Percentiles rank a stretch among this genome's conserved stretches.
phyloP scores from a whole-genome alignment of 2,113 vertebrate genomes.

The Solea solea region DNA sequence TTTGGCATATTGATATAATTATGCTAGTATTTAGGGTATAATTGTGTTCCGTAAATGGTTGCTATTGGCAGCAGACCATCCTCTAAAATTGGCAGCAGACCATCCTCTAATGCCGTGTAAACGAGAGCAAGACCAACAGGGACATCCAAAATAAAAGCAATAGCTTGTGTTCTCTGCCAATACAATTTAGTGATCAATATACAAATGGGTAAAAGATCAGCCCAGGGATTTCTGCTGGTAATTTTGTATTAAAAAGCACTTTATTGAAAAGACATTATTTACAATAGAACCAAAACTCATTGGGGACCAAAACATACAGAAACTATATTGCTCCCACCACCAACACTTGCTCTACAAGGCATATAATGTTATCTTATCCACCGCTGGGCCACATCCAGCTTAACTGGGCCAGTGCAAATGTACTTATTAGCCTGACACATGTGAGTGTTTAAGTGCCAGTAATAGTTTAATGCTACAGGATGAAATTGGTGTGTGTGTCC shows the following conservation, averaged over 20 bases:
- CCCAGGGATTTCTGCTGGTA: background rate
- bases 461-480: constrained; percentile 12
- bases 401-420: constrained; percentile 27
- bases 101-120: background rate
- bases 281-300: constrained; percentile 71
- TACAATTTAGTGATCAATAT: too few relatives aligned
- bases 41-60: background rate
- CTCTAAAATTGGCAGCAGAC: too few relatives aligned
- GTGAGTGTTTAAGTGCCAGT: background rate
- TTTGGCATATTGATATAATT: background rate
- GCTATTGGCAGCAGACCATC: background rate
- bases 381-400: constrained; percentile 3
- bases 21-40: background rate
- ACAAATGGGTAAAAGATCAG: background rate
- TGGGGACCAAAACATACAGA: constrained; percentile 59
- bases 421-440: background rate
- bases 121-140: too few relatives aligned
- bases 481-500: constrained; percentile 12
- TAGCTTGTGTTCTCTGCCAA: too few relatives aligned
- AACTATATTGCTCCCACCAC: constrained; percentile 65
- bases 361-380: background rate
- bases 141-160: too few relatives aligned
- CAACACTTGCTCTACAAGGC: constrained; percentile 44
- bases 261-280: constrained; percentile 84
- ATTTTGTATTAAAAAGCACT: constrained; percentile 69